Evolutionary conservation across 2,113 vertebrate genomes (phyloP), one percentile per base, ranked within the genome.

Genomic region (Butorides virescens): DNA sequence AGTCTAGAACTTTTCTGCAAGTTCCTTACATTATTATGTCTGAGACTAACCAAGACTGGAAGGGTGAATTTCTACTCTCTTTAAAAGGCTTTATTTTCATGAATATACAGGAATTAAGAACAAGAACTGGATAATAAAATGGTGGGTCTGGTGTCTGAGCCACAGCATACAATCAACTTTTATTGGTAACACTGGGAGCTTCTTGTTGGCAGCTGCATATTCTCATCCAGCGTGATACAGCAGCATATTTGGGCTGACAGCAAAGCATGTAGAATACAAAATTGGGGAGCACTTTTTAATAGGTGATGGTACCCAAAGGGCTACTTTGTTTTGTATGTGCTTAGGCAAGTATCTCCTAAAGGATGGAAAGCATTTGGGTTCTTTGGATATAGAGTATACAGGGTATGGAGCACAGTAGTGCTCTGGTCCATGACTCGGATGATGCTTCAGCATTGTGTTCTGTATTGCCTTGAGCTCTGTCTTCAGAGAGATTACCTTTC

Each of bases 1-100:
- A 79, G 73, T 27, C 71, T 66, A 94, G 68, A 97, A 94, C 79
- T 95, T 90, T 93, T 86, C 65, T 75, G 47, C 59, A 92, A 72
- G 53, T 86, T 92, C n/a, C 37, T 83, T 88, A 47, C 25, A 39
- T 85, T 85, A 55, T 49, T 90, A 66, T 25, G 55, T 39, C 55
- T 88, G 88, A 84, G 72, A 44, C 42, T 87, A 79, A 71, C 67
- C 42, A 72, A 50, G 52, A 88, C 62, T 66, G 36, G n/a, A 86
- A 37, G 37, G 4, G 1, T 76, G 74, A 90, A 78, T 67, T 91
- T 58, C 25, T 81, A 18, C 10, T 65, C 50, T 71, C 88, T 84
- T 25, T 30, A 52, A 68, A 83, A 62, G 23, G 32, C 5, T 56
- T 94, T 75, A 70, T 86, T 90, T 90, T 90, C 53, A 66, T 36